Conservation (phyloP, 1,140 invertebrate species). For the Manduca sexta region DNA sequence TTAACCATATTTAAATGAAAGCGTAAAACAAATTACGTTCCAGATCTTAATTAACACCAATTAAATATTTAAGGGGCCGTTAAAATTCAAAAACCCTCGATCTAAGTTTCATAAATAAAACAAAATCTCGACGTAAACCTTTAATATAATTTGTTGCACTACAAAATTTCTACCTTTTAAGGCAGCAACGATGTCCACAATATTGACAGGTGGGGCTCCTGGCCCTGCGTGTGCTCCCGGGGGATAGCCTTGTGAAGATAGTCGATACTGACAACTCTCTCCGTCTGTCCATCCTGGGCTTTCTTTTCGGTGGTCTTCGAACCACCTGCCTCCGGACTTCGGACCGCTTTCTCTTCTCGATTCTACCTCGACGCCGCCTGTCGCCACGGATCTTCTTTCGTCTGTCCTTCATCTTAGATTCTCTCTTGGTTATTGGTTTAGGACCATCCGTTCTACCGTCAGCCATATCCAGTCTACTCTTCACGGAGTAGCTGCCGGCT, state of each 20-base stretch:
- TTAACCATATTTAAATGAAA: too few relatives aligned
- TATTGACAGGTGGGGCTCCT: constrained; percentile 23
- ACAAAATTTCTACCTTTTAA: constrained; percentile 36
- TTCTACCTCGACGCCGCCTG: constrained; percentile 9
- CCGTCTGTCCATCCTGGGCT: constrained; percentile 14
- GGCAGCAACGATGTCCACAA: constrained; percentile 45
- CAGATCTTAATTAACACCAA: too few relatives aligned
- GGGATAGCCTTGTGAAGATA: constrained; percentile 29
- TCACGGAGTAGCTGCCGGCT: constrained; percentile 15
- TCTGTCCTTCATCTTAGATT: constrained; percentile 9
- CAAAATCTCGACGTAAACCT: constrained; percentile 3
- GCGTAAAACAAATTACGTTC: too few relatives aligned
- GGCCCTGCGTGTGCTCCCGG: constrained; percentile 9
- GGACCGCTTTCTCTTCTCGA: constrained; percentile 26
- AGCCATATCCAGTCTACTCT: constrained; percentile 20
- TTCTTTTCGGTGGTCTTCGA: constrained; percentile 19
- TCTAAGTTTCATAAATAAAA: background rate
- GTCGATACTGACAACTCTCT: constrained; percentile 32
- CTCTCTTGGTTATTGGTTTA: constrained; percentile 9
- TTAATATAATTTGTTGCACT: constrained; percentile 6
- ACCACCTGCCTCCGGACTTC: constrained; percentile 11
- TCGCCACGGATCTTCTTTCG: constrained; percentile 10
- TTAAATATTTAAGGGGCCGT: too few relatives aligned
- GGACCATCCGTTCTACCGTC: constrained; percentile 7
- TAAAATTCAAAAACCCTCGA: background rate